Conservation (phyloP, 2,113 vertebrate genomes). For the Phrynosoma platyrhinos region DNA sequence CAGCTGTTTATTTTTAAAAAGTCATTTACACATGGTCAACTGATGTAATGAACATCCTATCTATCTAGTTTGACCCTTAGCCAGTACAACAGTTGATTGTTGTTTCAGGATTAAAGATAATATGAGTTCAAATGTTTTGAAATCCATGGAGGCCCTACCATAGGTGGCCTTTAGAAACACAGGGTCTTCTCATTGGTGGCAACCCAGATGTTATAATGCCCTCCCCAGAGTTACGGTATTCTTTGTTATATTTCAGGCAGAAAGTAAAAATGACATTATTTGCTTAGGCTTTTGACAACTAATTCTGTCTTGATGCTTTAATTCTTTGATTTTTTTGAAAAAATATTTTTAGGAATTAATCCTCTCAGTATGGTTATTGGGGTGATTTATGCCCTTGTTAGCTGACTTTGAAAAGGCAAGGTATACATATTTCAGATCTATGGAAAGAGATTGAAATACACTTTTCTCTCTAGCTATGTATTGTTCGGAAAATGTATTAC, state of each 20-base stretch:
- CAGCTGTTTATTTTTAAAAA: too few species aligned
- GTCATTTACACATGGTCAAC: too few species aligned
- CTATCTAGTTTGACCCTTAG: too few species aligned
- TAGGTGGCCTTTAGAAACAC: too few species aligned
- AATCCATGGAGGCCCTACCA: too few species aligned
- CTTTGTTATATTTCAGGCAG: not conserved
- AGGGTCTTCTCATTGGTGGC: too few species aligned
- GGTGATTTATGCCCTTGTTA: not conserved
- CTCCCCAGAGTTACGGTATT: not conserved
- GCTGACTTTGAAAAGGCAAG: not conserved
- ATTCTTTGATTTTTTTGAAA: too few species aligned
- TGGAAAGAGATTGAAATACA: not conserved
- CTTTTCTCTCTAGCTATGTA: not conserved
- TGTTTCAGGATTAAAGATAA: too few species aligned
- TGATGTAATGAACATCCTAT: too few species aligned
- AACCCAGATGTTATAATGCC: too few species aligned
- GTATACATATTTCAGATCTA: not conserved
- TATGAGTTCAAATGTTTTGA: too few species aligned
- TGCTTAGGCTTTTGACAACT: not conserved
- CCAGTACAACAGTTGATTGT: too few species aligned
- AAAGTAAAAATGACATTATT: not conserved
- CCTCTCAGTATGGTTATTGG: not conserved
- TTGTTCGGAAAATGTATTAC: constrained; percentile 3
- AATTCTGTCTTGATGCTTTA: not conserved
- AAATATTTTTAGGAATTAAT: not conserved